Evolutionary conservation across 2,888 invertebrate genomes (phyloP), one percentile per base, ranked within the genome.

Genomic region (Melolontha melolontha): DNA sequence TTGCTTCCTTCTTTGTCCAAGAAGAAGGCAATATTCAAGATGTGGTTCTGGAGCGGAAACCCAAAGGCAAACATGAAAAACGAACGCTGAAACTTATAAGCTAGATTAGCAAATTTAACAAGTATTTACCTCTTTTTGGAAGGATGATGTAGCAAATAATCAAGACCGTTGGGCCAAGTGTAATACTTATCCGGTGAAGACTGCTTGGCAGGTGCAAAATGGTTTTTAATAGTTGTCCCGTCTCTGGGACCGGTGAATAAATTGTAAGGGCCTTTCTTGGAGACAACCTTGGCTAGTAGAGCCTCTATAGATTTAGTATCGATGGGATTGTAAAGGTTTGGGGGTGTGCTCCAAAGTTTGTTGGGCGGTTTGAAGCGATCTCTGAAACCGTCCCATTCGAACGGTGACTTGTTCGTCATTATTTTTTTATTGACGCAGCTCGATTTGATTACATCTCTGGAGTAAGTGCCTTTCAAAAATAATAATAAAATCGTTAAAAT

Each of bases 161-260:
- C 79, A 1, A 82, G 17, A 22, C 75, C 74, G 39, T 74, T 77
- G 0, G 79, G 79, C 50, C 64, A 73, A 12, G 75, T 75, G 27
- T 79, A 73, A 67, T 78, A 80, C 49, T 75, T 77, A n/a, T 81
- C 79, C 0, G 80, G 80, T 0, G 75, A 68, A 17, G 70, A 73
- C 62, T 71, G 72, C 5, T 67, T 71, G 0, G 77, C 66, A 1
- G 80, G 83, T 11, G 80, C 82, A 67, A 87, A 87, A 77, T 87
- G 84, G 74, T 87, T 87, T 75, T 86, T 87, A 11, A 87, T 86
- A 0, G 86, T 84, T 2, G 79, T 82, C 0, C 73, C 81, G 71
- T 87, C 86, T 52, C 88, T 80, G 34, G 81, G 81, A 0, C 87
- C 88, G 0, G 87, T 86, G 69, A 83, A 84, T 8, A 77, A 70